phyloP scores from a whole-genome alignment of 1,140 invertebrate species.

The Araneus ventricosus region DNA sequence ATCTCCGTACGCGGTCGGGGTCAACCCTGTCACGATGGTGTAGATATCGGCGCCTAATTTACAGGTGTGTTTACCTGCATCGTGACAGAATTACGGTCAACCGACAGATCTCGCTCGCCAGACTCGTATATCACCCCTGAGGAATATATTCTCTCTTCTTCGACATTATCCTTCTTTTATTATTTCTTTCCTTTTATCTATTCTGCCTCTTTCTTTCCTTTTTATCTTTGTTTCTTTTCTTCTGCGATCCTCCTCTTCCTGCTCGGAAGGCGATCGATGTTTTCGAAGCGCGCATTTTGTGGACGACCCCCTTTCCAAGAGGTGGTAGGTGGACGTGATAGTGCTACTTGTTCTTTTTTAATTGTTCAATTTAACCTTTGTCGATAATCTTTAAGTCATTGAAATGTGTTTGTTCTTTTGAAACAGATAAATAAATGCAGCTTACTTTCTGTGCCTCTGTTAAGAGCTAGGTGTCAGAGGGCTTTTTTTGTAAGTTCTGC shows the following conservation, averaged over 20 bases:
- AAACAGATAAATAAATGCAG: neutral
- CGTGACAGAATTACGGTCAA: conserved; percentile 75
- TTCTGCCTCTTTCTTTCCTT: neutral
- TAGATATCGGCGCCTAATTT: conserved; percentile 74
- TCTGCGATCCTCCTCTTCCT: neutral
- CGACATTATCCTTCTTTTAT: neutral
- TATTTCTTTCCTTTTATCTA: neutral
- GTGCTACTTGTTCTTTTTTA: conserved; percentile 2
- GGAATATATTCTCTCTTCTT: conserved; percentile 47
- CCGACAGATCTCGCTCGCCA: conserved; percentile 44
- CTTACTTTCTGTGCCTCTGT: neutral
- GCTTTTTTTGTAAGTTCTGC: too few relatives aligned
- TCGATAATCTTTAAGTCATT: conserved; percentile 6
- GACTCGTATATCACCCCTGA: conserved; percentile 70
- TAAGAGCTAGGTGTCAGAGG: too few relatives aligned
- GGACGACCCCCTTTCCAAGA: neutral
- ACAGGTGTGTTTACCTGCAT: conserved; percentile 74
- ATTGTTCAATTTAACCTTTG: conserved; percentile 34
- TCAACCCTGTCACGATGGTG: conserved; percentile 73
- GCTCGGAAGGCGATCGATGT: neutral
- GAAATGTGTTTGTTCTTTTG: neutral
- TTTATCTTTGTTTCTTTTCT: neutral
- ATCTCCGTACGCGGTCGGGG: conserved; percentile 51
- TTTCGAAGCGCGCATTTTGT: neutral
- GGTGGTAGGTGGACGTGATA: neutral